phyloP scores from a whole-genome alignment of 2,888 invertebrate genomes.

The Tachystola acroxantha region DNA sequence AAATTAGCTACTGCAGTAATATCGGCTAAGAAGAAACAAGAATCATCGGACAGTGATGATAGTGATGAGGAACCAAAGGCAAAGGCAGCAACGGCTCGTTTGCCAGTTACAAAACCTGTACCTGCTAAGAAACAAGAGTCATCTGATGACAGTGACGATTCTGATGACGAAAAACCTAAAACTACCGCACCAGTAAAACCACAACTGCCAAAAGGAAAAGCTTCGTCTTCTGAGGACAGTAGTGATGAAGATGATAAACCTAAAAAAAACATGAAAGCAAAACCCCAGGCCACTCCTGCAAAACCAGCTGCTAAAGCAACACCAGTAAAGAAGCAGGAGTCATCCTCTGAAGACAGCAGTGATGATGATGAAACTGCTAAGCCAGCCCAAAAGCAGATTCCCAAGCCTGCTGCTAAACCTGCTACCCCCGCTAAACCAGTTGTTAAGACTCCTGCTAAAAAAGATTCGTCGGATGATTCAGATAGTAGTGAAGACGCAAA shows the following conservation, averaged over 20 bases:
- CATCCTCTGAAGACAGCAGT: constrained; percentile 30
- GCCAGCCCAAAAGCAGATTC: constrained; percentile 22
- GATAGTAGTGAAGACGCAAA: constrained; percentile 44
- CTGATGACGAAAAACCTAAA: constrained; percentile 51
- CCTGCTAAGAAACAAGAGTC: constrained; percentile 15
- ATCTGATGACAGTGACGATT: constrained; percentile 39
- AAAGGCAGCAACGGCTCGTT: constrained; percentile 5
- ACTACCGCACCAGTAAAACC: constrained; percentile 17
- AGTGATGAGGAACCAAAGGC: constrained; percentile 32
- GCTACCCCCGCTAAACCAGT: constrained; percentile 24
- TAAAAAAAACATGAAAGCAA: constrained; percentile 20
- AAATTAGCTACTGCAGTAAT: constrained; percentile 10
- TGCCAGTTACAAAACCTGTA: constrained; percentile 11
- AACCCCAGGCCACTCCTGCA: constrained; percentile 17
- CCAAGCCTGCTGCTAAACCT: constrained; percentile 15
- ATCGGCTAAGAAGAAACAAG: constrained; percentile 20
- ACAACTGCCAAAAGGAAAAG: constrained; percentile 21
- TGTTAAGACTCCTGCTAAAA: constrained; percentile 34
- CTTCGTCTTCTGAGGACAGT: constrained; percentile 27
- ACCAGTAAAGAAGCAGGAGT: constrained; percentile 25
- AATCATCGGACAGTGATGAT: constrained; percentile 51
- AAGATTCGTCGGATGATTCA: constrained; percentile 42
- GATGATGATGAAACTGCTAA: constrained; percentile 20
- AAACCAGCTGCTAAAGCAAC: constrained; percentile 24
- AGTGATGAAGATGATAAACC: constrained; percentile 21